Conservation (phyloP, 2,113 vertebrate genomes). For the Spilogale gracilis region DNA sequence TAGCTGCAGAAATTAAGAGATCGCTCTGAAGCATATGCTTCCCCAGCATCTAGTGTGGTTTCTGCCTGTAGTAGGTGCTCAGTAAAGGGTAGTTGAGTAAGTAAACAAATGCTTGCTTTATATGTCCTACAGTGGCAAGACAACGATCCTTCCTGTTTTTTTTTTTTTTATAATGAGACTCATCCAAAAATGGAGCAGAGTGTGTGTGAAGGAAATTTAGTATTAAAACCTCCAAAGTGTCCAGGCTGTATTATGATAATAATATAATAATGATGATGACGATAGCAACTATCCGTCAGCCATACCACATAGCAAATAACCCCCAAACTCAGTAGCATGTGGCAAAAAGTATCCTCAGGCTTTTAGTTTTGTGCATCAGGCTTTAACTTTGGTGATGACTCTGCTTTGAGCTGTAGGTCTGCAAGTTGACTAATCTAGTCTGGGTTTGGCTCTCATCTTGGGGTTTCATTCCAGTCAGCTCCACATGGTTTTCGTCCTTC, state of each 20-base stretch:
- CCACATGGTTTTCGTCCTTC: not conserved
- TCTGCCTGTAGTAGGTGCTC: conserved; percentile 55
- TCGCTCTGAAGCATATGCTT: conserved; percentile 46
- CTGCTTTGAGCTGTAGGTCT: not conserved
- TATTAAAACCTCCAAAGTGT: not conserved
- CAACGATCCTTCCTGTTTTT: not conserved
- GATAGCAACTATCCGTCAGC: not conserved
- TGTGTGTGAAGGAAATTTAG: conserved; percentile 26
- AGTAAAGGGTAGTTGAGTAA: not conserved
- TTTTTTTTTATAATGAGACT: not conserved
- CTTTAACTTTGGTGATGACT: not conserved
- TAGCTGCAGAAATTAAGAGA: conserved; percentile 57
- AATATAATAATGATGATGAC: not conserved
- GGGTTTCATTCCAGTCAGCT: not conserved
- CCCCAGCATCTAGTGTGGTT: not conserved
- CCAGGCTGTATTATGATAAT: not conserved
- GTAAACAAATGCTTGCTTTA: not conserved
- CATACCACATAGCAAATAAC: conserved; percentile 21
- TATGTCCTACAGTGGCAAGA: not conserved
- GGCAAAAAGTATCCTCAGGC: not conserved
- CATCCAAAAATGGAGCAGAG: not conserved
- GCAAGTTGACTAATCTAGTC: not conserved
- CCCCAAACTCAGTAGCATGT: not conserved
- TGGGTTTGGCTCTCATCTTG: not conserved
- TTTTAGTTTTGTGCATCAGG: conserved; percentile 27